Percentiles rank a stretch among this genome's conserved stretches.
Conservation (phyloP, 2,888 invertebrate species). For the Allolobophora icterica region DNA sequence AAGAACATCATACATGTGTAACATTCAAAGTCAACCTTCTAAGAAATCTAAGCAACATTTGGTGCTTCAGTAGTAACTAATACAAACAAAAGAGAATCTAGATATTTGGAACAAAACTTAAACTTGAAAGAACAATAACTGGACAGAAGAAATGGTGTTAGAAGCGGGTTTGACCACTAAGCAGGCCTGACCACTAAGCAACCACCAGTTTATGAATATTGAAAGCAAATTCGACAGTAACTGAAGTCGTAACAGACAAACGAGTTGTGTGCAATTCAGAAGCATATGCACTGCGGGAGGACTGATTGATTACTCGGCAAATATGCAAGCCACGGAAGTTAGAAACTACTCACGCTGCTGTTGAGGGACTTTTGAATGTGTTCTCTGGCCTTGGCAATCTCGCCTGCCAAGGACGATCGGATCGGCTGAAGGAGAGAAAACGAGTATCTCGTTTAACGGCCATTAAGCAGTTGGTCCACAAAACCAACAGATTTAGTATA, state of each 20-base stretch:
- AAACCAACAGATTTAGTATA: neutral
- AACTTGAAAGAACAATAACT: neutral
- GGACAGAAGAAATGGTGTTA: neutral
- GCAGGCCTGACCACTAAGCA: conserved; percentile 3
- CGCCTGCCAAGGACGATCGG: conserved; percentile 42
- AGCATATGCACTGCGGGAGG: conserved; percentile 12
- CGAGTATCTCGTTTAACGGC: conserved; percentile 18
- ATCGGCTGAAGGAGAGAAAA: conserved; percentile 21
- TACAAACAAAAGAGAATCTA: neutral
- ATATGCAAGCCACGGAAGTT: conserved; percentile 28
- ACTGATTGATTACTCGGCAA: neutral
- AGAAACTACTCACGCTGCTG: conserved; percentile 37
- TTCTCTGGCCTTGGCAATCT: conserved; percentile 47
- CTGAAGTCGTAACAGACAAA: neutral
- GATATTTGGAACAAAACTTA: neutral
- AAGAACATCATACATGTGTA: neutral
- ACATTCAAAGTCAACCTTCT: neutral
- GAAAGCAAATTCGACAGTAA: neutral
- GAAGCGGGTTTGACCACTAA: neutral
- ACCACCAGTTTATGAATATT: conserved; percentile 11
- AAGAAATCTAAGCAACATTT: neutral
- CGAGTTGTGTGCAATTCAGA: neutral
- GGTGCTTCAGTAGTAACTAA: neutral
- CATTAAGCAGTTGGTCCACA: neutral
- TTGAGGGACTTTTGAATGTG: conserved; percentile 48